These are phyloP conservation scores for Odobenus rosmarus DNA, from an alignment of 2,113 vertebrate genomes.

Conservation along the genomic window DNA sequence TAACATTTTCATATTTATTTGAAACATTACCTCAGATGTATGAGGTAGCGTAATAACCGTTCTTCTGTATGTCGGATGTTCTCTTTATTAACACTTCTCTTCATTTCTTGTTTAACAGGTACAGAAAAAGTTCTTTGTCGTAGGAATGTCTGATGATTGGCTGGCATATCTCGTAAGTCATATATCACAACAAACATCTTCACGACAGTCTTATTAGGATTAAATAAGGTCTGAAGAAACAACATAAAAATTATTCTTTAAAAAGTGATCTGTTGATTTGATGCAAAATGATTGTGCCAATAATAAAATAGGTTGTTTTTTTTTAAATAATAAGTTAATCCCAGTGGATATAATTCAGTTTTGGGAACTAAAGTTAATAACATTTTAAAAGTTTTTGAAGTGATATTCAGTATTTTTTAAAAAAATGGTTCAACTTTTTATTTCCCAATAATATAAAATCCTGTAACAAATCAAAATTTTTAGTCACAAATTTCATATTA, in stretches of 20 bases:
- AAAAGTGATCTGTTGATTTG: neutral
- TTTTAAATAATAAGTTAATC: neutral
- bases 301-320: neutral
- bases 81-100: conserved; percentile 91
- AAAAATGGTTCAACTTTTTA: conserved; percentile 51
- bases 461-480: conserved; percentile 50
- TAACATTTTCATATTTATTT: conserved; percentile 14
- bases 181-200: conserved; percentile 99
- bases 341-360: conserved; percentile 2
- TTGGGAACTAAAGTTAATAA: neutral
- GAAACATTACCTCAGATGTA: conserved; percentile 94
- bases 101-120: conserved; percentile 94
- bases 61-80: conserved; percentile 88
- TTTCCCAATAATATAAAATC: conserved; percentile 14
- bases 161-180: conserved; percentile 97
- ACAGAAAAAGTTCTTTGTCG: conserved; percentile 99
- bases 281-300: neutral
- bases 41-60: conserved; percentile 98
- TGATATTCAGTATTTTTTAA: conserved; percentile 1
- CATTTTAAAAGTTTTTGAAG: conserved; percentile 47
- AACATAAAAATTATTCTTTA: conserved; percentile 64
- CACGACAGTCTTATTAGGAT: conserved; percentile 99
- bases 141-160: conserved; percentile 99
- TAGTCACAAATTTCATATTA: conserved; percentile 49
- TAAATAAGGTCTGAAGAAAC: conserved; percentile 98